These are phyloP conservation scores for Zelleria hepariella DNA, from an alignment of 2,888 invertebrate genomes.

Conservation along the genomic window DNA sequence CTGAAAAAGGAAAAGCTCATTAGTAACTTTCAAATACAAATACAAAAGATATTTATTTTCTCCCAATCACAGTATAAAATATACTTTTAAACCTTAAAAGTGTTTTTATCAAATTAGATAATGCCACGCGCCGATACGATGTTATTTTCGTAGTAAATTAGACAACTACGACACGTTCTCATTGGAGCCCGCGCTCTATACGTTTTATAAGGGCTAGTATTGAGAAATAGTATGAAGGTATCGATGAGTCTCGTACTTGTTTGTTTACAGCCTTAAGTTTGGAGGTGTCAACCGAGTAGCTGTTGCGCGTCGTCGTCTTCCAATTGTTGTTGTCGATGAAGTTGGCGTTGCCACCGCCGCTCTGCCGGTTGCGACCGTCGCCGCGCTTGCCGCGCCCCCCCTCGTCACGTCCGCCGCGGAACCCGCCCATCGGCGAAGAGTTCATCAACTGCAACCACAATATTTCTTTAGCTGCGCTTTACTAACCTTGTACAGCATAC, in stretches of 20 bases:
- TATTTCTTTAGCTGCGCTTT: neutral
- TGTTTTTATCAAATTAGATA: no score
- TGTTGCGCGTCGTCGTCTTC: slow-evolving; percentile 33
- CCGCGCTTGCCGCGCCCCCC: slow-evolving; percentile 12
- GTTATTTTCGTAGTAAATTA: no score
- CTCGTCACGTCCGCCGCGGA: slow-evolving; percentile 25
- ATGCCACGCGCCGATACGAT: no score
- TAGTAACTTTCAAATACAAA: no score
- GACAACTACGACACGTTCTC: no score
- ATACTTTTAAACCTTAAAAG: no score
- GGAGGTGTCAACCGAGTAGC: slow-evolving; percentile 48
- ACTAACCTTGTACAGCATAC: no score
- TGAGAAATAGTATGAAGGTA: neutral
- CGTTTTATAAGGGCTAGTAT: neutral
- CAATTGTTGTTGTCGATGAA: slow-evolving; percentile 41
- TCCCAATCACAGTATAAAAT: no score
- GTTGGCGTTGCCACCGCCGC: slow-evolving; percentile 27
- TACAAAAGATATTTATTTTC: no score
- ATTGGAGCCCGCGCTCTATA: no score
- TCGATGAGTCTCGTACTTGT: neutral
- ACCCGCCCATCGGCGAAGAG: slow-evolving; percentile 36
- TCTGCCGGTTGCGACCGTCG: slow-evolving; percentile 21
- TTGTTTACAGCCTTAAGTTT: slow-evolving; percentile 37
- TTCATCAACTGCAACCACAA: slow-evolving; percentile 46
- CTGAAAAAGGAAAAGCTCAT: slow-evolving; percentile 31